These are phyloP conservation scores for Perizoma flavofasciatum DNA, from an alignment of 2,888 invertebrate genomes.

Conservation along the genomic window DNA sequence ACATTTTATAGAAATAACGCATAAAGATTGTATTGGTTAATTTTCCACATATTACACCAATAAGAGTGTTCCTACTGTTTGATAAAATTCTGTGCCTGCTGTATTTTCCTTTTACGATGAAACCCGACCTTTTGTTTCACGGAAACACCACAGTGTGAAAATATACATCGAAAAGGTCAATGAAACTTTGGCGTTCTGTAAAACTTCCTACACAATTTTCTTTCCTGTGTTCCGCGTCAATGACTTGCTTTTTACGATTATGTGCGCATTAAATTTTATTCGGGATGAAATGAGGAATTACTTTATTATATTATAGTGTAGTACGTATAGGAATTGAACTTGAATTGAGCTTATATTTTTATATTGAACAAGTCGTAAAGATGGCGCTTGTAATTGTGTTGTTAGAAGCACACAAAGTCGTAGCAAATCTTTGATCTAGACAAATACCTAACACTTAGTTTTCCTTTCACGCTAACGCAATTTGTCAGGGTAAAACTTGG, in stretches of 20 bases:
- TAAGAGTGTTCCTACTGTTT: constrained; percentile 5
- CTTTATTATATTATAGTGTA: constrained; percentile 33
- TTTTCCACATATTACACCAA: no score
- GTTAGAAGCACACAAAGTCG: not conserved
- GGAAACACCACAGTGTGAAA: constrained; percentile 23
- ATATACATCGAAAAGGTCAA: not conserved
- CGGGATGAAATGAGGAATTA: constrained; percentile 33
- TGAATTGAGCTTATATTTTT: constrained; percentile 24
- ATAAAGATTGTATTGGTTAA: no score
- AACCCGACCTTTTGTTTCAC: constrained; percentile 14
- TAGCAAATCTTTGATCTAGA: no score
- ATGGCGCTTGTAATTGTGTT: no score
- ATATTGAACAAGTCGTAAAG: constrained; percentile 14
- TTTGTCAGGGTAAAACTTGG: no score
- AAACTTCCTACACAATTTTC: not conserved
- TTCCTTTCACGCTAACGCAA: no score
- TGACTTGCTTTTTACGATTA: constrained; percentile 41
- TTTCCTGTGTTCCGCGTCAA: constrained; percentile 31
- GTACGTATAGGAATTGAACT: constrained; percentile 32
- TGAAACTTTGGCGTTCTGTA: not conserved
- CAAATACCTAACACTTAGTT: no score
- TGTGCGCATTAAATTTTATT: constrained; percentile 33
- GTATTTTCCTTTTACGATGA: constrained; percentile 18
- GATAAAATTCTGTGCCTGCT: not conserved
- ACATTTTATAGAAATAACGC: no score